Conservation (phyloP, 2,113 vertebrate species). For the Hydrochoerus hydrochaeris region DNA sequence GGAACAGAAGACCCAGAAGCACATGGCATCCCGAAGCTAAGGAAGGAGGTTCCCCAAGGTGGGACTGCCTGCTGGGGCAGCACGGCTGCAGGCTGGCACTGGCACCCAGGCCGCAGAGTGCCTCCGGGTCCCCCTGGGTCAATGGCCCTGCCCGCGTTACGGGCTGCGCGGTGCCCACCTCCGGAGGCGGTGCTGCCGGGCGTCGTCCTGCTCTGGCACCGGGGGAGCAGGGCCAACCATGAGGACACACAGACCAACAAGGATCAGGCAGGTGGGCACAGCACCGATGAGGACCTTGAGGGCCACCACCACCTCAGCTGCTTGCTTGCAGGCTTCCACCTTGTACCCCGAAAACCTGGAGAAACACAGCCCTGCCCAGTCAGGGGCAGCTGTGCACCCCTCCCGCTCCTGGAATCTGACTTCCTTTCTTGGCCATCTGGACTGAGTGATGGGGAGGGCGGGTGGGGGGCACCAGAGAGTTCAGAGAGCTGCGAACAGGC, state of each 20-base stretch:
- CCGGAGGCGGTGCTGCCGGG: slow-evolving; percentile 88
- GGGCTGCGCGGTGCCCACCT: slow-evolving; percentile 83
- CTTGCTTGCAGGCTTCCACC: slow-evolving; percentile 91
- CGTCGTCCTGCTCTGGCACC: slow-evolving; percentile 88
- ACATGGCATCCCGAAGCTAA: background rate
- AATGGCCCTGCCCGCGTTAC: background rate
- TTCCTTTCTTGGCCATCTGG: no score
- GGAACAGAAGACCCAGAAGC: background rate
- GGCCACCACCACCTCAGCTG: slow-evolving; percentile 90
- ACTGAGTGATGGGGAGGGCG: background rate
- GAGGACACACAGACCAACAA: slow-evolving; percentile 92
- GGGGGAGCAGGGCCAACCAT: slow-evolving; percentile 92
- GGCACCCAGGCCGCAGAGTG: background rate
- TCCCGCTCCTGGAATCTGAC: background rate
- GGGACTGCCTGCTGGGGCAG: fast-evolving
- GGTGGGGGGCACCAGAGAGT: background rate
- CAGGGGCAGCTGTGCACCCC: background rate
- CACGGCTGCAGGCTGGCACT: background rate
- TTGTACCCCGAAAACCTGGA: slow-evolving; percentile 94
- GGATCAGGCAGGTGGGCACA: slow-evolving; percentile 93
- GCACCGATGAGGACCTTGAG: slow-evolving; percentile 95
- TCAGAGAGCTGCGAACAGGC: background rate
- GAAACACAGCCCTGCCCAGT: background rate
- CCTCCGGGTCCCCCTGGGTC: background rate
- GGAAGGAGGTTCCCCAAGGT: background rate